These are phyloP conservation scores for Forbesichthys papilliferus DNA, from an alignment of 2,113 vertebrate species.

Conservation along the genomic window DNA sequence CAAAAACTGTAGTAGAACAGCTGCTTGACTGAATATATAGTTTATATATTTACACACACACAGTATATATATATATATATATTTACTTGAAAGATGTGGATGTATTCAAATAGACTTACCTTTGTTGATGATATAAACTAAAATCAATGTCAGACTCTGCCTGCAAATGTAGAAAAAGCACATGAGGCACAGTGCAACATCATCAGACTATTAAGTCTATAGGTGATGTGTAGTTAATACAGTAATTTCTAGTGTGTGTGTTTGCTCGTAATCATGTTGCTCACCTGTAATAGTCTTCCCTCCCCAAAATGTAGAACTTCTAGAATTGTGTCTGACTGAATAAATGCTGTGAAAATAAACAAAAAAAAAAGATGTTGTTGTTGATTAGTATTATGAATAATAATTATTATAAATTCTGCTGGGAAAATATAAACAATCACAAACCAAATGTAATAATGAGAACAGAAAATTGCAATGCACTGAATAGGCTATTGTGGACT, in stretches of 20 bases:
- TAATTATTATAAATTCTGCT: background rate
- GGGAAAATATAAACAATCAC: background rate
- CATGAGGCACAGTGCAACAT: background rate
- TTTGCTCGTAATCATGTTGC: background rate
- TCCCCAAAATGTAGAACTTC: constrained; percentile 97
- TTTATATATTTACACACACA: background rate
- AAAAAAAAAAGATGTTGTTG: constrained; percentile 23
- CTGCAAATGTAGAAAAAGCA: constrained; percentile 51
- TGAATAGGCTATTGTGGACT: background rate
- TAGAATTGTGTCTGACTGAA: constrained; percentile 96
- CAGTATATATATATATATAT: too few relatives aligned
- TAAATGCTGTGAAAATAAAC: constrained; percentile 83
- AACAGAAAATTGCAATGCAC: background rate
- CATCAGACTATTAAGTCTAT: too few relatives aligned
- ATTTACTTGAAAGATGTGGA: background rate
- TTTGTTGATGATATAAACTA: constrained; percentile 82
- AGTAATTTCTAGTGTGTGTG: background rate
- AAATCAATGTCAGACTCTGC: constrained; percentile 78
- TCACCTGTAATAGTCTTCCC: constrained; percentile 93
- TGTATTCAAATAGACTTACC: constrained; percentile 53
- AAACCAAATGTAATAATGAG: background rate
- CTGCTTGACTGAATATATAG: too few relatives aligned
- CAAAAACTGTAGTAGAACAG: too few relatives aligned
- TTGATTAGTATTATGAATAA: background rate
- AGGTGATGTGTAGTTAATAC: background rate